These are phyloP conservation scores for Taxidea taxus DNA, from an alignment of 2,113 vertebrate species.

Conservation along the genomic window DNA sequence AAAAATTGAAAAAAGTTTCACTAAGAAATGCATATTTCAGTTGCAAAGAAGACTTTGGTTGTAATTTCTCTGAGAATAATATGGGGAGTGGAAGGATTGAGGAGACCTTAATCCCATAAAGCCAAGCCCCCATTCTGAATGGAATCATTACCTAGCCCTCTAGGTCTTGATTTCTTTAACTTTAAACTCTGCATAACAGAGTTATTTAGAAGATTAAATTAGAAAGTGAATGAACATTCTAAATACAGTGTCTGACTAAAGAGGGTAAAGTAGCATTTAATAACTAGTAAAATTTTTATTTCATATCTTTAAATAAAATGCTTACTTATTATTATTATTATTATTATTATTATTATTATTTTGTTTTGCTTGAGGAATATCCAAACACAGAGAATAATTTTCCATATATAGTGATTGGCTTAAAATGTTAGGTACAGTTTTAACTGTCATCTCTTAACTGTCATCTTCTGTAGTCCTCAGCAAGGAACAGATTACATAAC, in stretches of 20 bases:
- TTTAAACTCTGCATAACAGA: neutral
- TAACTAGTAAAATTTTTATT: neutral
- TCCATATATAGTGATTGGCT: neutral
- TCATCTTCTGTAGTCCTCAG: neutral
- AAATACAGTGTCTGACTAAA: neutral
- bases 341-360: no score
- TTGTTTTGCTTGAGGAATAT: neutral
- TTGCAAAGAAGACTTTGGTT: neutral
- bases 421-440: neutral
- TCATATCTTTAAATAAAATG: neutral
- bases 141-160: neutral
- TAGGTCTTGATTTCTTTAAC: neutral
- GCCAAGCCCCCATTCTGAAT: neutral
- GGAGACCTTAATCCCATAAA: neutral
- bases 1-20: neutral
- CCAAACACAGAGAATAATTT: neutral
- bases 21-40: neutral
- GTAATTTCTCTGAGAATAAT: neutral
- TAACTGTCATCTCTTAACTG: neutral
- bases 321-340: neutral
- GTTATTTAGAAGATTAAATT: slow-evolving; percentile 5
- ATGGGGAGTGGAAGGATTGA: neutral
- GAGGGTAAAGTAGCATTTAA: neutral
- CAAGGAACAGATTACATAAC: neutral
- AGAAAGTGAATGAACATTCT: neutral